Base-by-base conservation (phyloP, 2,113 vertebrate species). In the Equus quagga region DNA sequence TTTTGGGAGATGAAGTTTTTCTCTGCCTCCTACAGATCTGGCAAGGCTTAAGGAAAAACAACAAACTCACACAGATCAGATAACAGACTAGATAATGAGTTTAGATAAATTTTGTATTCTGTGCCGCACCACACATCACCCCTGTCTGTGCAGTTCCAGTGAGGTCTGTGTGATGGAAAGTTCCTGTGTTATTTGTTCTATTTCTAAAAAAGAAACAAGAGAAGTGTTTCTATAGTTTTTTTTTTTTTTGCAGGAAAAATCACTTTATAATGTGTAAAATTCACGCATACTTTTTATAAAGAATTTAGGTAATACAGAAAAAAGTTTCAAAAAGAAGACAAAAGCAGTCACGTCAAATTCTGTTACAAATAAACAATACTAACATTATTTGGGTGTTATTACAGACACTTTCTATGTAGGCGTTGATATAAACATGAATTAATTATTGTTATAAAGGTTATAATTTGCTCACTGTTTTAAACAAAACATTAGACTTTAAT, bases 1-100 rank as follows among this genome's bases (percentile, higher is more conserved):
- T 84, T 96, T 15, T 36, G 49, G 56, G 41, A 21, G 8, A 33
- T 76, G 31, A 17, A 65, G 4, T 56, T 64, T 86, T 94, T 51
- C 23, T 89, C 49, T 92, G 65, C 69, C 44, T 65, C 81, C 76
- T 58, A 24, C 64, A 88, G 51, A 76, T 65, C 80, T 97, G 58
- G 64, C 13, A 23, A 7, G 17, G 15, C 31, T 96, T 85, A 93
- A 17, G 24, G 78, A 73, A 60, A 89, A 28, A 33, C 78, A 12
- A 78, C 54, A 86, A 80, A 11, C 17, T 96, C 23, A 54, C 65
- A 90, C 28, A 86, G 31, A 89, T 41, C 80, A 58, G 44, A 91
- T 85, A 94, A 31, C 67, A 92, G 86, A 65, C n/a, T 26, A 94
- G 36, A 96, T 67, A 89, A 51, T 4, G 89, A 12, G 33, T 54